Evolutionary conservation across 2,797 vertebrate species (phyloP), one percentile per base, ranked within the genome.

Genomic region (Acanthurus tractus): DNA sequence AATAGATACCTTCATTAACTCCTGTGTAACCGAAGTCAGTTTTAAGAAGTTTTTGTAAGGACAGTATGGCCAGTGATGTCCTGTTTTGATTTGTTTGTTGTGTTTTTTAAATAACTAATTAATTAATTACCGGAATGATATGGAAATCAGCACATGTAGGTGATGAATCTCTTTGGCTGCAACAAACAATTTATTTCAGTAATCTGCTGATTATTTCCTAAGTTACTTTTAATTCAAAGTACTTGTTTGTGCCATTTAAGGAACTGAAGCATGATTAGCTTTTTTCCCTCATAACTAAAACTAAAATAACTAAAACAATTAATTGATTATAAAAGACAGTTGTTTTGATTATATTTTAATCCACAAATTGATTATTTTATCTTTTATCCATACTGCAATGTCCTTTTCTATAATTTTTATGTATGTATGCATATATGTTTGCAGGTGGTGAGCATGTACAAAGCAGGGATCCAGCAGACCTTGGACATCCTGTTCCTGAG

Each of bases 391-490:
- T 34, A 7, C 6, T 34, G 29, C 29, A 7, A 34, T 34, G 5
- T 6, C 29, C 29, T 34, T 34, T 34, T 34, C 29, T 34, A 34
- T 34, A 6, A 34, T 34, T 34, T 34, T 34, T 34, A 34, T 40
- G 38, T 40, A 40, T 40, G 38, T 40, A 11, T 40, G 11, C 12
- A 12, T 40, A 40, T 40, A 12, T 40, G 38, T 40, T 11, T 74
- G 38, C 86, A 99, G 98, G 91, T 95, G 67, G 93, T 98, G 65
- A 95, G 94, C 68, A 86, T 93, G 45, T 99, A 98, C 92, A 97
- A 95, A 92, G 97, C 97, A 2, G 94, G 95, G 14, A 84, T 98
- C 76, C 98, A 99, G 83, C 98, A 99, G 93, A 98, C 97, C 38
- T 61, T 99, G 92, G 97, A 96, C 85, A 93, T 99, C 67, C 94